Evolutionary conservation across 2,888 invertebrate species (phyloP).

Genomic region (Eulithis prunata): DNA sequence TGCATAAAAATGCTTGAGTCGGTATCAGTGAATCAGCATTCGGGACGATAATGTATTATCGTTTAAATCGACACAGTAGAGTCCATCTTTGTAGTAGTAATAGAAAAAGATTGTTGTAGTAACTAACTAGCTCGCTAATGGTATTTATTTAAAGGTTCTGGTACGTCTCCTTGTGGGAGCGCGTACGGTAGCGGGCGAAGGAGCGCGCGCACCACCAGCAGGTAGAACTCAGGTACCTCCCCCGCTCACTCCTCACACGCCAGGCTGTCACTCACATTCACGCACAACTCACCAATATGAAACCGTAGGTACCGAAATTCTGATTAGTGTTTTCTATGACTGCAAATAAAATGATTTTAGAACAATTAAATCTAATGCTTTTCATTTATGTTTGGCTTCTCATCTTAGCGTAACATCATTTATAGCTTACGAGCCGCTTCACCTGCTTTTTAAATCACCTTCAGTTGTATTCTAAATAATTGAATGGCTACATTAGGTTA

Average conservation of each 20-base stretch:
- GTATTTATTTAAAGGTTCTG: conserved; percentile 60
- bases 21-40: too few relatives aligned
- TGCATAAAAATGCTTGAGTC: too few relatives aligned
- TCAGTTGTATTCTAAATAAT: neutral
- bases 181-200: conserved; percentile 79
- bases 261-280: conserved; percentile 38
- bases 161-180: conserved; percentile 75
- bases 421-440: conserved; percentile 37
- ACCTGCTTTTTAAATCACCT: conserved; percentile 32
- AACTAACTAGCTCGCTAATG: too few relatives aligned
- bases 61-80: too few relatives aligned
- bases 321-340: neutral
- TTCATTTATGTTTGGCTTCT: too few relatives aligned
- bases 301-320: neutral
- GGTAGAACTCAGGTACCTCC: conserved; percentile 84
- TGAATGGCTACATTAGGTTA: neutral
- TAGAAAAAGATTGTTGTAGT: too few relatives aligned
- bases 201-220: conserved; percentile 81
- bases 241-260: conserved; percentile 65
- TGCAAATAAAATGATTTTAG: too few relatives aligned
- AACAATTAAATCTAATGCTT: too few relatives aligned
- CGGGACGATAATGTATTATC: too few relatives aligned
- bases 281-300: conserved; percentile 19
- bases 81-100: too few relatives aligned
- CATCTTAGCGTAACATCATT: neutral